These are phyloP conservation scores for Cydia fagiglandana DNA, from an alignment of 1,140 invertebrate genomes.

Conservation along the genomic window DNA sequence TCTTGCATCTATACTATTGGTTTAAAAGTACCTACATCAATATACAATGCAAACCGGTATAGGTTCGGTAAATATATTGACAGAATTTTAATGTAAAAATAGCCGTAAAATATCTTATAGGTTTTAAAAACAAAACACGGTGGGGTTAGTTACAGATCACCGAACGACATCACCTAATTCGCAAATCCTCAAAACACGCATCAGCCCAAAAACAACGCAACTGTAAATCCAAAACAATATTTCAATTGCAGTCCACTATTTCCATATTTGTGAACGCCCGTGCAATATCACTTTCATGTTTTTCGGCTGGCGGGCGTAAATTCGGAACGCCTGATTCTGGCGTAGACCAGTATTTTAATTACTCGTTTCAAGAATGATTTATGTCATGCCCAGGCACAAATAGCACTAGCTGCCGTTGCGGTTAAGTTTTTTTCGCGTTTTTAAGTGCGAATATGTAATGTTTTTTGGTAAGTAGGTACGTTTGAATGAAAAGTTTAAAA, in stretches of 20 bases:
- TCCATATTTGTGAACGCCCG: slow-evolving; percentile 27
- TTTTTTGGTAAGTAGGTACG: slow-evolving; percentile 23
- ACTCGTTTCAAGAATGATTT: slow-evolving; percentile 78
- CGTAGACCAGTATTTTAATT: slow-evolving; percentile 79
- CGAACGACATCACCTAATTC: slow-evolving; percentile 17
- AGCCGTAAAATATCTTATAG: neutral
- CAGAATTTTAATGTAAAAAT: neutral
- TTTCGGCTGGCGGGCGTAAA: slow-evolving; percentile 62
- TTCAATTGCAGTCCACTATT: slow-evolving; percentile 32
- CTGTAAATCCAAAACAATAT: slow-evolving; percentile 31
- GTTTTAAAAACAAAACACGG: neutral
- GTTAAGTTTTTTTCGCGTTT: slow-evolving; percentile 38
- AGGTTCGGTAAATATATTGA: neutral
- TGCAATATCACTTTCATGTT: slow-evolving; percentile 50
- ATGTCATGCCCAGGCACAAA: slow-evolving; percentile 65
- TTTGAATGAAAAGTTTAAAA: neutral
- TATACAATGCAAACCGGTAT: no score
- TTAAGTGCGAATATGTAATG: slow-evolving; percentile 19
- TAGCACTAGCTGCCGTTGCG: slow-evolving; percentile 60
- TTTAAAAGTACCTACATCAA: no score
- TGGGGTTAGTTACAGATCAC: slow-evolving; percentile 1
- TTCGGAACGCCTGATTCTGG: slow-evolving; percentile 74
- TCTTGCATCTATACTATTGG: no score
- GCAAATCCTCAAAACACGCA: slow-evolving; percentile 27
- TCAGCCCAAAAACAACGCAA: slow-evolving; percentile 23